These are phyloP conservation scores for Tympanuchus pallidicinctus DNA, from an alignment of 2,113 vertebrate species.

Conservation along the genomic window DNA sequence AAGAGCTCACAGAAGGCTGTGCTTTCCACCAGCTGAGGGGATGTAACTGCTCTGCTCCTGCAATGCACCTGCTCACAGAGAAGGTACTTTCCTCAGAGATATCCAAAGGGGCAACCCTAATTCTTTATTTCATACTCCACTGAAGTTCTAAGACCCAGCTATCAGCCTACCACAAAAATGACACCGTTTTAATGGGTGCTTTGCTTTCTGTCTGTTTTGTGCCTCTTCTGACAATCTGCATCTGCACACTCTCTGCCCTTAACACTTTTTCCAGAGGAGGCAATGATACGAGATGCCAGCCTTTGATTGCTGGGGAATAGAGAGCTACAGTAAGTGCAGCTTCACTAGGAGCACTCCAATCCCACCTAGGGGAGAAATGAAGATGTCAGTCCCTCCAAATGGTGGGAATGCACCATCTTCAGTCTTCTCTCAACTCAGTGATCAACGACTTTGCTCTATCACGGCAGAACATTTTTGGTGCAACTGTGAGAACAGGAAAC, in stretches of 20 bases:
- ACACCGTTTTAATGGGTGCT: neutral
- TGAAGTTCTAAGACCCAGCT: neutral
- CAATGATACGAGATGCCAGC: neutral
- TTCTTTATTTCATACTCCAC: neutral
- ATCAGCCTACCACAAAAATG: neutral
- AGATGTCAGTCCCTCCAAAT: neutral
- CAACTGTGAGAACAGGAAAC: slow-evolving; percentile 39
- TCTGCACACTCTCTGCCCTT: accelerated
- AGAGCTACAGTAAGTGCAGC: neutral
- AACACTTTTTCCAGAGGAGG: neutral
- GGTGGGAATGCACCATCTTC: neutral
- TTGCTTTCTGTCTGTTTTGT: neutral
- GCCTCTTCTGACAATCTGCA: neutral
- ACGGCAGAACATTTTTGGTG: neutral
- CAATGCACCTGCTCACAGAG: neutral
- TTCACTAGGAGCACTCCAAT: neutral
- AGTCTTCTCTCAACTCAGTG: neutral
- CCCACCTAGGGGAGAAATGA: neutral
- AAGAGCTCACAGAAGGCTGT: neutral
- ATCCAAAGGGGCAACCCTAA: neutral
- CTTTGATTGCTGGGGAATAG: neutral
- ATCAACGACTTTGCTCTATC: neutral
- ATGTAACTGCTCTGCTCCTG: neutral
- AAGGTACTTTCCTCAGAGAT: neutral
- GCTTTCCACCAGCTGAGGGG: neutral